Conservation (phyloP, 2,888 invertebrate genomes). For the Deilephila porcellus region DNA sequence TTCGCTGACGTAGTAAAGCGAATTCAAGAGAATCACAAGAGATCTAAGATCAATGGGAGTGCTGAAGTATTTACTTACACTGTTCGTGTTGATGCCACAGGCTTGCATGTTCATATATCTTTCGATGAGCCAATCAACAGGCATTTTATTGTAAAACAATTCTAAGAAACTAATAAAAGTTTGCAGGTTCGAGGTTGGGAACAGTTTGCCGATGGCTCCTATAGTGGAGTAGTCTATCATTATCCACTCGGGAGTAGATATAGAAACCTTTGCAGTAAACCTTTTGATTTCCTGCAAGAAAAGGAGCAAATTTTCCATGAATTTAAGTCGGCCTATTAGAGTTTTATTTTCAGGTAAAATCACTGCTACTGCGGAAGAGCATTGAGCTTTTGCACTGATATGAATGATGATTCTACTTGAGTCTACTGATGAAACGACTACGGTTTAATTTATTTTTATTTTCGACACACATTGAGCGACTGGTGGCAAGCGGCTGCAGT, state of each 20-base stretch:
- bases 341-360: too few species aligned
- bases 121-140: slow-evolving; percentile 98
- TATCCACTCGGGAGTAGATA: slow-evolving; percentile 90
- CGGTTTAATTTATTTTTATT: too few species aligned
- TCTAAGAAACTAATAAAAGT: slow-evolving; percentile 96
- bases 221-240: slow-evolving; percentile 96
- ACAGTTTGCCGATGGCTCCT: slow-evolving; percentile 98
- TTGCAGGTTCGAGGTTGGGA: slow-evolving; percentile 93
- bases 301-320: neutral
- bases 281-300: slow-evolving; percentile 63
- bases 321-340: neutral
- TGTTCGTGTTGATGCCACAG: slow-evolving; percentile 92
- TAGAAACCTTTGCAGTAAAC: slow-evolving; percentile 52
- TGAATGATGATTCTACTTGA: too few species aligned
- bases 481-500: too few species aligned
- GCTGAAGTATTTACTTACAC: slow-evolving; percentile 78
- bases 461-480: too few species aligned
- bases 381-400: too few species aligned
- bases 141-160: slow-evolving; percentile 97
- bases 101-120: slow-evolving; percentile 94
- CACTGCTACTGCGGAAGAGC: neutral
- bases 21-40: too few species aligned
- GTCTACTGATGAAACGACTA: too few species aligned
- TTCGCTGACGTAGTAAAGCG: too few species aligned
- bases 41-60: neutral